A percentile compares a stretch with the other conserved stretches of the same genome.
Conservation (phyloP, 2,888 invertebrate genomes). For the Branchellion lobata region DNA sequence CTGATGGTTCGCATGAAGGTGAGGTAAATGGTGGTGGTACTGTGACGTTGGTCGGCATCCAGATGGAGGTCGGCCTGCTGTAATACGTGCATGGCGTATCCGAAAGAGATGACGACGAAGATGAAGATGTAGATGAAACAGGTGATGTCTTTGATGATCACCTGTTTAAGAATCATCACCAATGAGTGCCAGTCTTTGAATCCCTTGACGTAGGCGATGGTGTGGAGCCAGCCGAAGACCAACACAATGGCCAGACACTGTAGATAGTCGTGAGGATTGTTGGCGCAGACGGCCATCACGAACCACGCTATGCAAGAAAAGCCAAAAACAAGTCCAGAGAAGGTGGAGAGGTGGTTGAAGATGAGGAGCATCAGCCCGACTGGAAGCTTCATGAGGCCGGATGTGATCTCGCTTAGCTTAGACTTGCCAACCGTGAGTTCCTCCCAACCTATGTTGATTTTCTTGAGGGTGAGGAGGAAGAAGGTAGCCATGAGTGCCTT, state of each 20-base stretch:
- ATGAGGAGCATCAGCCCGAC: slow-evolving; percentile 41
- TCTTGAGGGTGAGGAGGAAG: not conserved
- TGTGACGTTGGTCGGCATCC: slow-evolving; percentile 32
- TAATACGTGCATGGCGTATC: slow-evolving; percentile 57
- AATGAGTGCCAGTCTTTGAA: slow-evolving; percentile 58
- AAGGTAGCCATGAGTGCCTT: slow-evolving; percentile 3
- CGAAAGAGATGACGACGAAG: slow-evolving; percentile 59
- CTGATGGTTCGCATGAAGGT: slow-evolving; percentile 58
- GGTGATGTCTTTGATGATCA: slow-evolving; percentile 57
- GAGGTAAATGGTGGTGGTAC: slow-evolving; percentile 48
- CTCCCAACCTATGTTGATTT: not conserved
- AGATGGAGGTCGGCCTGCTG: slow-evolving; percentile 54
- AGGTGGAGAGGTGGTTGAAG: slow-evolving; percentile 45
- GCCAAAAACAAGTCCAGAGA: slow-evolving; percentile 52
- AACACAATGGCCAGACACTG: slow-evolving; percentile 55
- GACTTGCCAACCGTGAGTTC: slow-evolving; percentile 4
- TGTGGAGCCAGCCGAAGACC: slow-evolving; percentile 58
- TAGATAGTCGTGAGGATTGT: slow-evolving; percentile 54
- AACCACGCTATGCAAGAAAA: slow-evolving; percentile 56
- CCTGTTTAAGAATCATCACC: slow-evolving; percentile 58
- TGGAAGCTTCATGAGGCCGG: slow-evolving; percentile 43
- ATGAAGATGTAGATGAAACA: slow-evolving; percentile 58
- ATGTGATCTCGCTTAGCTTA: slow-evolving; percentile 43
- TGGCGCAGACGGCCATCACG: slow-evolving; percentile 52
- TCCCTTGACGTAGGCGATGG: slow-evolving; percentile 58